These are phyloP conservation scores for Xerus inauris DNA, from an alignment of 2,113 vertebrate genomes.

Conservation along the genomic window DNA sequence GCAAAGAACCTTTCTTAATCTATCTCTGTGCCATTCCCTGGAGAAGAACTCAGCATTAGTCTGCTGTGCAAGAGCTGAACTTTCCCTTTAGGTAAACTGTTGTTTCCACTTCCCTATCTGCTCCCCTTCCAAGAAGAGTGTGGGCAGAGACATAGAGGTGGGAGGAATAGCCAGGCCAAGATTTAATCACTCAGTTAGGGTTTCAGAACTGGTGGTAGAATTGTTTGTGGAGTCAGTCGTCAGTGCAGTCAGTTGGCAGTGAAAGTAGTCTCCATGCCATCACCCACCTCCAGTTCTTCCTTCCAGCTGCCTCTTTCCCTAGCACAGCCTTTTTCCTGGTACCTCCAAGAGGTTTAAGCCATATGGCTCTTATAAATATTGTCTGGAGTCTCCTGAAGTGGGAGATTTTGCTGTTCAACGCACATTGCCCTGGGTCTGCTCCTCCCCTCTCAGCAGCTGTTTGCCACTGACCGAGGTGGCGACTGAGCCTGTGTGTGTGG, in stretches of 20 bases:
- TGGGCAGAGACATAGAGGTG: slow-evolving; percentile 28
- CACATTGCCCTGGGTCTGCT: slow-evolving; percentile 38
- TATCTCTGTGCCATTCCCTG: slow-evolving; percentile 68
- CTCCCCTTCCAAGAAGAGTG: slow-evolving; percentile 56
- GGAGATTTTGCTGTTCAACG: slow-evolving; percentile 80
- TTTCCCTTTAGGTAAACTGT: slow-evolving; percentile 54
- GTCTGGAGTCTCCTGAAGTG: slow-evolving; percentile 80
- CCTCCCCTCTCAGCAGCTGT: slow-evolving; percentile 75
- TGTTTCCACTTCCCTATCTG: slow-evolving; percentile 61
- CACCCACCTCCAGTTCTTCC: neutral
- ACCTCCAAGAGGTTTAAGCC: slow-evolving; percentile 60
- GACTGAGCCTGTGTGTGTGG: slow-evolving; percentile 82
- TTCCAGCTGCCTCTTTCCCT: neutral
- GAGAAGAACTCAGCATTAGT: slow-evolving; percentile 79
- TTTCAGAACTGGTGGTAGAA: slow-evolving; percentile 72
- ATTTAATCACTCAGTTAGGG: slow-evolving; percentile 69
- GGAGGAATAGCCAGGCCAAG: slow-evolving; percentile 48
- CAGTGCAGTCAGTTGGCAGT: slow-evolving; percentile 12
- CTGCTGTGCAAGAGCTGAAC: slow-evolving; percentile 73
- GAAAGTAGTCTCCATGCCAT: neutral
- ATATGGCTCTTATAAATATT: slow-evolving; percentile 66
- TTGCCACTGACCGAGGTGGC: slow-evolving; percentile 76
- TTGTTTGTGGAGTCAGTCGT: slow-evolving; percentile 68
- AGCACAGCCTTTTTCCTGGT: slow-evolving; percentile 50
- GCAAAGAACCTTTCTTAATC: slow-evolving; percentile 77